phyloP scores from a whole-genome alignment of 2,888 invertebrate genomes.

The Trissoscelio sp. region DNA sequence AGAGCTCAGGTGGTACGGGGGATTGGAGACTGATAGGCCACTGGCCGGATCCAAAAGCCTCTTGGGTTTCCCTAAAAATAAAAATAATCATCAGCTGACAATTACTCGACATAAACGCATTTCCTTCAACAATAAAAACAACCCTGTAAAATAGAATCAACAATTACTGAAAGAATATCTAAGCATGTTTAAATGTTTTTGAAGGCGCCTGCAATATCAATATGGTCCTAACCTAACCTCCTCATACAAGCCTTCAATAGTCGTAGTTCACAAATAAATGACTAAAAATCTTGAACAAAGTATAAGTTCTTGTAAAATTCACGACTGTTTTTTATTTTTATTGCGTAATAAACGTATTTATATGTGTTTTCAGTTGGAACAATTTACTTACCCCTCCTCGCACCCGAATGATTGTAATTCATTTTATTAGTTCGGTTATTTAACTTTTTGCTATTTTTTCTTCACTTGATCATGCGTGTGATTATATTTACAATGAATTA shows the following conservation, averaged over 20 bases:
- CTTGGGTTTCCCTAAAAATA: constrained; percentile 78
- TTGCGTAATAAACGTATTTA: not conserved
- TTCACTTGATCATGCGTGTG: constrained; percentile 41
- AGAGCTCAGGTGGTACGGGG: constrained; percentile 75
- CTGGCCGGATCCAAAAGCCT: constrained; percentile 80
- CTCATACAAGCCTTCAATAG: constrained; percentile 9
- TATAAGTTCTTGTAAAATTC: not conserved
- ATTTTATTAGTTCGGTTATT: constrained; percentile 70
- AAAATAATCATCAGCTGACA: no score
- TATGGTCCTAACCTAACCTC: constrained; percentile 57
- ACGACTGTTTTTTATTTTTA: not conserved
- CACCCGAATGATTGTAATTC: constrained; percentile 81
- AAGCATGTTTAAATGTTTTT: constrained; percentile 37
- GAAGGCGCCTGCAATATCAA: constrained; percentile 20
- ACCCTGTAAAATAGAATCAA: not conserved
- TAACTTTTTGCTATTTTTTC: constrained; percentile 28
- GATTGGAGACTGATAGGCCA: constrained; percentile 73
- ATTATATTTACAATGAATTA: constrained; percentile 53
- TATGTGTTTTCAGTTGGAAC: constrained; percentile 9
- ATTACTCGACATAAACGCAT: no score
- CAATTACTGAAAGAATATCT: constrained; percentile 30
- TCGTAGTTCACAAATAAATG: not conserved
- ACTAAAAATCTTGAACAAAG: constrained; percentile 7
- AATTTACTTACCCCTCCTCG: constrained; percentile 78
- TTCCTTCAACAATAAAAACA: not conserved